These are phyloP conservation scores for Nasua narica DNA, from an alignment of 2,797 vertebrate genomes.

Conservation along the genomic window DNA sequence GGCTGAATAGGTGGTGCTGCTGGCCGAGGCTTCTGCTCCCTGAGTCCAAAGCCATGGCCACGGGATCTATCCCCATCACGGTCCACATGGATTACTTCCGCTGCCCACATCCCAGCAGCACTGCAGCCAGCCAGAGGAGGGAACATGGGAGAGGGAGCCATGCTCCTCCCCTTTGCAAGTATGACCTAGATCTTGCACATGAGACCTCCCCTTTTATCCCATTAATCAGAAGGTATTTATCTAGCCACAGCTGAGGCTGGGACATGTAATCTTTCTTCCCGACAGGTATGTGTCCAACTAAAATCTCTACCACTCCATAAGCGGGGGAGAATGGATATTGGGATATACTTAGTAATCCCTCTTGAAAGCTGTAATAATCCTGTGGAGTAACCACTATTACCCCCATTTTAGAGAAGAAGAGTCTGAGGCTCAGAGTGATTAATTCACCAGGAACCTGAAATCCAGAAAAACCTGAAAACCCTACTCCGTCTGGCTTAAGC, in stretches of 20 bases:
- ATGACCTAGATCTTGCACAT: not conserved
- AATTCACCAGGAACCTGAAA: not conserved
- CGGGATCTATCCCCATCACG: not conserved
- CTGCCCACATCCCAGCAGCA: not conserved
- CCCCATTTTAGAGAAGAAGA: not conserved
- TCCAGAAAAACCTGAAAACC: not conserved
- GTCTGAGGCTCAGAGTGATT: not conserved
- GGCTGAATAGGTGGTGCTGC: not conserved
- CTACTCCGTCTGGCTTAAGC: not conserved
- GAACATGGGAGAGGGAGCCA: not conserved
- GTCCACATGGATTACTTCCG: not conserved
- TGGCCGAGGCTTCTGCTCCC: not conserved
- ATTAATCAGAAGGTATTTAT: not conserved
- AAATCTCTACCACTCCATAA: not conserved
- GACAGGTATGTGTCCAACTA: not conserved
- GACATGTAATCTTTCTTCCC: not conserved
- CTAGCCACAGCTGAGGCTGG: not conserved
- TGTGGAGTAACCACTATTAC: not conserved
- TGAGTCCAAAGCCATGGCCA: not conserved
- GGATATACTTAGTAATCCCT: not conserved
- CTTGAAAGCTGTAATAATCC: not conserved
- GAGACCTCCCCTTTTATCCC: not conserved
- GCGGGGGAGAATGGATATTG: not conserved
- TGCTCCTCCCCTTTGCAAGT: not conserved
- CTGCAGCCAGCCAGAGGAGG: not conserved